phyloP scores from a whole-genome alignment of 2,888 invertebrate species.

The Drosophila atripex region DNA sequence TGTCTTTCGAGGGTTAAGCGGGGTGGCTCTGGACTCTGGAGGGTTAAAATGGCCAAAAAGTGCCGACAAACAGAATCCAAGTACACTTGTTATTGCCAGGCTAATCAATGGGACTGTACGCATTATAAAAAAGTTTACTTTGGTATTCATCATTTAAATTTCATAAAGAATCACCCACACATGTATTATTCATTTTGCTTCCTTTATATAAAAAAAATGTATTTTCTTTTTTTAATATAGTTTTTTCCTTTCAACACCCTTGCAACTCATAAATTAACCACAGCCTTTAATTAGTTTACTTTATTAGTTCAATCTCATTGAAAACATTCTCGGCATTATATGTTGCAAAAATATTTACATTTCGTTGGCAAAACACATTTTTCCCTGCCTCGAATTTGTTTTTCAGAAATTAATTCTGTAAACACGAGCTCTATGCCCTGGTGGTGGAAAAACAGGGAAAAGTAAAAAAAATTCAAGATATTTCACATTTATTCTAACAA shows the following conservation, averaged over 20 bases:
- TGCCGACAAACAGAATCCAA: constrained; percentile 52
- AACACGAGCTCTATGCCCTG: constrained; percentile 34
- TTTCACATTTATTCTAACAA: constrained; percentile 53
- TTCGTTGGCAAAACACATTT: constrained; percentile 16
- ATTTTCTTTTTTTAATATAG: too few relatives aligned
- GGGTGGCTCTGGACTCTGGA: not conserved
- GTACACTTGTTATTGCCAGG: constrained; percentile 64
- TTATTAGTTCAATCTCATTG: constrained; percentile 37
- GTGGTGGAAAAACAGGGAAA: constrained; percentile 5
- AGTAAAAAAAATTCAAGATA: constrained; percentile 43
- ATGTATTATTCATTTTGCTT: not conserved
- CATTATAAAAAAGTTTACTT: constrained; percentile 18
- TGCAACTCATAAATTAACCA: constrained; percentile 22
- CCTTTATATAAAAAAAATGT: too few relatives aligned
- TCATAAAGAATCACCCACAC: not conserved
- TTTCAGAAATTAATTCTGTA: constrained; percentile 59
- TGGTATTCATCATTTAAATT: not conserved
- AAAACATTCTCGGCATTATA: constrained; percentile 27
- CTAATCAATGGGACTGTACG: constrained; percentile 51
- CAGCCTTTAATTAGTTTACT: constrained; percentile 33
- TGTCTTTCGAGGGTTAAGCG: constrained; percentile 34
- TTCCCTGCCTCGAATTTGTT: constrained; percentile 16
- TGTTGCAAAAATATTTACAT: constrained; percentile 51
- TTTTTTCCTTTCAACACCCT: not conserved
- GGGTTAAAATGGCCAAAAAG: constrained; percentile 25